phyloP scores from a whole-genome alignment of 1,140 invertebrate species.

The Drosophila virilis region DNA sequence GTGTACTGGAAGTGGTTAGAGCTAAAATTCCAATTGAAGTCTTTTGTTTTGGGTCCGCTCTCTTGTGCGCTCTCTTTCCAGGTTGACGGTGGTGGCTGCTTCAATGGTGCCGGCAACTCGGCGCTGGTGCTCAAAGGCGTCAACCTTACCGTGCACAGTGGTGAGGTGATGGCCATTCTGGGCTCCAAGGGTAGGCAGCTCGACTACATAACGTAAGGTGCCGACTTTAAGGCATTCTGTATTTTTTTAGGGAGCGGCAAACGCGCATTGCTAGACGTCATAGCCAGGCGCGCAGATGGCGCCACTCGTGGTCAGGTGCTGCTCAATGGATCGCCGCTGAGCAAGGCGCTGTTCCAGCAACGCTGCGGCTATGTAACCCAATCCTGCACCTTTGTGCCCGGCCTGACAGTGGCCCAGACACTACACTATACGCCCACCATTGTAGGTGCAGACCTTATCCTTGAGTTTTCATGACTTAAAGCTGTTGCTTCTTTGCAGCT shows the following conservation, averaged over 20 bases:
- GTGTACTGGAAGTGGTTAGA: constrained; percentile 61
- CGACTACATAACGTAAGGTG: background rate
- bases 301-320: constrained; percentile 93
- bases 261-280: constrained; percentile 94
- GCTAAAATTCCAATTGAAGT: constrained; percentile 27
- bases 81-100: constrained; percentile 92
- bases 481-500: constrained; percentile 85
- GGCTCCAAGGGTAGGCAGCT: constrained; percentile 92
- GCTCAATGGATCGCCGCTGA: constrained; percentile 92
- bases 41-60: constrained; percentile 46
- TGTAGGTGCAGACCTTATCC: constrained; percentile 82
- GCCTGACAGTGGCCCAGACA: constrained; percentile 93
- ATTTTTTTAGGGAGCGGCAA: constrained; percentile 91
- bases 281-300: constrained; percentile 90
- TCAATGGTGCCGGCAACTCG: constrained; percentile 91
- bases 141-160: constrained; percentile 94
- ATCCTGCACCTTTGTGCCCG: constrained; percentile 91
- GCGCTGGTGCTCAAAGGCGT: constrained; percentile 96
- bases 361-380: constrained; percentile 94
- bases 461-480: background rate
- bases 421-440: constrained; percentile 92
- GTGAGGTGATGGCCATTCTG: constrained; percentile 95
- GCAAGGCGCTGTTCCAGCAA: constrained; percentile 91
- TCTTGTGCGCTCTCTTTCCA: constrained; percentile 70
- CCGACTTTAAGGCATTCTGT: background rate